Base-by-base conservation (phyloP, 2,797 vertebrate genomes). In the Diceros bicornis region DNA sequence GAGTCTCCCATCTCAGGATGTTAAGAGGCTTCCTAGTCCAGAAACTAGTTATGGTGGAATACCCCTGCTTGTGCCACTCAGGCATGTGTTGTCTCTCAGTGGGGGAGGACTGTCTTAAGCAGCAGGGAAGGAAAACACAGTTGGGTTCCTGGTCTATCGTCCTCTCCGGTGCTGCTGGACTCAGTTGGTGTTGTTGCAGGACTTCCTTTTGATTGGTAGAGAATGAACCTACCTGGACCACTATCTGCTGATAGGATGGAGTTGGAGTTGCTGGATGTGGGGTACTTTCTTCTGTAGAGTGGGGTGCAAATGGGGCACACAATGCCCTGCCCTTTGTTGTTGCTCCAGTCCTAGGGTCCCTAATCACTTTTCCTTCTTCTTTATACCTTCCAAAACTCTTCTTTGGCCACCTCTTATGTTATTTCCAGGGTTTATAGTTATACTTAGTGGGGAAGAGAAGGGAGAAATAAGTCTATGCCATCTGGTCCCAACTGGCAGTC, bases 301-400 rank as follows among this genome's bases (percentile, higher is more conserved):
- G 11, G 8, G 27, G 0, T 32, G 7, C 0, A 14, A 52, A 17
- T 17, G 16, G 27, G 0, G 0, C 4, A 5, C 16, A 66, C 29
- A 25, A 12, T 55, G 47, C 2, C 64, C n/a, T 41, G 1, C 2
- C 23, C 17, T 55, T 2, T 6, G 6, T 1, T 20, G n/a, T n/a
- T 29, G 7, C 23, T 41, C 23, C 6, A 47, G 7, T 37, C 21
- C 4, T 44, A 6, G 14, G 16, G 0, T 41, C 47, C 32, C 4
- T 10, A n/a, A 55, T 83, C 52, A 84, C 14, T 34, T 61, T 17
- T 29, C 41, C 32, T 3, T 21, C 32, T 27, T 61, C 27, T 41
- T 69, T 25, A 7, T 4, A 90, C 17, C 50, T 77, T 64, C 52
- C n/a, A 44, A 66, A 91, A 62, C 61, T 57, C 34, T 74, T 37